Evolutionary conservation across 2,113 vertebrate species (phyloP), one percentile per base, ranked within the genome.

Genomic region (Perognathus longimembris): DNA sequence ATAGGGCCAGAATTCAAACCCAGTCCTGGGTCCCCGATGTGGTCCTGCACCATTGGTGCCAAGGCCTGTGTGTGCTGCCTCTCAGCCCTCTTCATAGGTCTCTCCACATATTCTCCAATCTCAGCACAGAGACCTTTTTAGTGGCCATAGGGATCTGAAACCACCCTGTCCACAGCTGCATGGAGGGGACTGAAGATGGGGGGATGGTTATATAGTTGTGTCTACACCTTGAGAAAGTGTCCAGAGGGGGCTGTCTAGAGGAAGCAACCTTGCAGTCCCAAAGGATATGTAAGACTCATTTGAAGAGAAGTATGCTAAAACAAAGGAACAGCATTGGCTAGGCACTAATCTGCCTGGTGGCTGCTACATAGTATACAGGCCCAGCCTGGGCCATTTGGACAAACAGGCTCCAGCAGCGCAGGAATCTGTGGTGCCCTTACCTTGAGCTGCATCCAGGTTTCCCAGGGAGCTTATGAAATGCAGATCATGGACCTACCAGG

Each of bases 271-370:
- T 1, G 45, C 26, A 36, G 26, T 82, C 45, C 45, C 11, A 1
- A 45, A 61, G 34, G 82, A 30, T 15, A 22, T 21, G 24, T 7
- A 34, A 12, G 42, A 64, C 45, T 59, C 9, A 30, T 5, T 22
- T 11, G n/a, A 36, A 7, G 5, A 42, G 34, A 61, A 88, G 85
- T 38, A 26, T 5, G 3, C 69, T n/a, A 32, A 84, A 66, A 45
- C 26, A 36, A n/a, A 57, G 40, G 69, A 73, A 10, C 3, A 36
- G 36, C 6, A 0, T 6, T 0, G 24, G 3, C 0, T 14, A 21
- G 36, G 21, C 21, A 28, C 0, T 3, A 73, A 17, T 61, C 24
- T 20, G 1, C 14, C 78, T 50, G 79, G 30, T 1, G 26, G n/a
- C 76, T 86, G 38, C n/a, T n/a, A n/a, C 5, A 7, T 36, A 15